A percentile compares a stretch with the other conserved stretches of the same genome.
These are phyloP conservation scores for Hoplias malabaricus DNA, from an alignment of 2,113 vertebrate genomes.

Conservation along the genomic window DNA sequence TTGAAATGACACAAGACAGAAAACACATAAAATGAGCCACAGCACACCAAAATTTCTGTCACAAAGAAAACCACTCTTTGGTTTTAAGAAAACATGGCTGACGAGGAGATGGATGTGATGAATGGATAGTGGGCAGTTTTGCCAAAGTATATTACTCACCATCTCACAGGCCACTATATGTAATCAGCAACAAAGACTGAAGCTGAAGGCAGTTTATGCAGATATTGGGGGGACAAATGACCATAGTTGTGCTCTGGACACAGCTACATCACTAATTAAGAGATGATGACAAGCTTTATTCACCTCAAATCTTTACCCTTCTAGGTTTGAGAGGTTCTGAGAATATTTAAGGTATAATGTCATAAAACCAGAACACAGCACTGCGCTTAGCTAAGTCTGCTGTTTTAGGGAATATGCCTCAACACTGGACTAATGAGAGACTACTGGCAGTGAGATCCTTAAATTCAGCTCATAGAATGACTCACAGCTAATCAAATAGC, in stretches of 20 bases:
- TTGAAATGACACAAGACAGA: slow-evolving; percentile 42
- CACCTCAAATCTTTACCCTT: background rate
- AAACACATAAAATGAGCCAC: background rate
- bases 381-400: background rate
- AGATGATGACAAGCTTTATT: background rate
- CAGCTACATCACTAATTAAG: background rate
- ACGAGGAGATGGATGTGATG: slow-evolving; percentile 14
- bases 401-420: slow-evolving; percentile 13
- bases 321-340: background rate
- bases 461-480: slow-evolving; percentile 15
- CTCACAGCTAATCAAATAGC: background rate
- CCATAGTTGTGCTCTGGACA: slow-evolving; percentile 55
- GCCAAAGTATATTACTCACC: slow-evolving; percentile 13
- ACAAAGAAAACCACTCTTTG: slow-evolving; percentile 68
- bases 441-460: slow-evolving; percentile 33
- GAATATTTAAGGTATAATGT: background rate
- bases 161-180: slow-evolving; percentile 37
- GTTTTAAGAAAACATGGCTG: slow-evolving; percentile 64
- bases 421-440: slow-evolving; percentile 15
- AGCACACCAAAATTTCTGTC: slow-evolving; percentile 19
- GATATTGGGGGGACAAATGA: slow-evolving; percentile 47
- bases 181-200: slow-evolving; percentile 27
- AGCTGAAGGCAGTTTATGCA: slow-evolving; percentile 60
- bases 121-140: slow-evolving; percentile 42
- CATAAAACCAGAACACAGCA: background rate